Evolutionary conservation across 2,888 invertebrate genomes (phyloP).

Genomic region (Acleris holmiana): DNA sequence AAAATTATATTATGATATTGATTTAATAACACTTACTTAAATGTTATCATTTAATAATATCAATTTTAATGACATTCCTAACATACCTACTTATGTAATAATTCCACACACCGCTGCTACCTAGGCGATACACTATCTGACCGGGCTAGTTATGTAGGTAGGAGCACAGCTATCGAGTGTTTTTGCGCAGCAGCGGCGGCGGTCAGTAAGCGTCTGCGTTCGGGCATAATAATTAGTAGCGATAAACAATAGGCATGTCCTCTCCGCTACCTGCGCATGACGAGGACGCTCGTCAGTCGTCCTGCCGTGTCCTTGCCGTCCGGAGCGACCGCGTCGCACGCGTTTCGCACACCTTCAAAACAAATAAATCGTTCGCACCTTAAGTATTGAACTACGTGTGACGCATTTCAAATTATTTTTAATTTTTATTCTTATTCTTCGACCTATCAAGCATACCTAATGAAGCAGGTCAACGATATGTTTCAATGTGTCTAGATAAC

Average conservation of each 20-base stretch:
- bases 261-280: conserved; percentile 81
- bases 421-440: conserved; percentile 22
- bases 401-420: conserved; percentile 16
- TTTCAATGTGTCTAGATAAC: conserved; percentile 24
- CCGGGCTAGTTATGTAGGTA: conserved; percentile 22
- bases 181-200: conserved; percentile 63
- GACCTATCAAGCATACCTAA: conserved; percentile 5
- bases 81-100: conserved; percentile 8
- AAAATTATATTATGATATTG: neutral
- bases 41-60: neutral
- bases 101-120: conserved; percentile 7
- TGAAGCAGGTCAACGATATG: conserved; percentile 5
- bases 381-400: conserved; percentile 13
- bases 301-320: conserved; percentile 74
- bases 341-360: conserved; percentile 39
- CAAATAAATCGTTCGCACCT: conserved; percentile 32
- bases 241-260: conserved; percentile 82
- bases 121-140: conserved; percentile 15
- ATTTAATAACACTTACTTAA: neutral
- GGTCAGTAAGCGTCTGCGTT: conserved; percentile 66
- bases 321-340: conserved; percentile 55
- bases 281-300: conserved; percentile 75
- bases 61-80: neutral
- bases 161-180: conserved; percentile 43
- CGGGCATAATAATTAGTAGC: conserved; percentile 81